A percentile compares a stretch with the other conserved stretches of the same genome.
These are phyloP conservation scores for Balaenoptera acutorostrata DNA, from an alignment of 2,113 vertebrate genomes.

Conservation along the genomic window DNA sequence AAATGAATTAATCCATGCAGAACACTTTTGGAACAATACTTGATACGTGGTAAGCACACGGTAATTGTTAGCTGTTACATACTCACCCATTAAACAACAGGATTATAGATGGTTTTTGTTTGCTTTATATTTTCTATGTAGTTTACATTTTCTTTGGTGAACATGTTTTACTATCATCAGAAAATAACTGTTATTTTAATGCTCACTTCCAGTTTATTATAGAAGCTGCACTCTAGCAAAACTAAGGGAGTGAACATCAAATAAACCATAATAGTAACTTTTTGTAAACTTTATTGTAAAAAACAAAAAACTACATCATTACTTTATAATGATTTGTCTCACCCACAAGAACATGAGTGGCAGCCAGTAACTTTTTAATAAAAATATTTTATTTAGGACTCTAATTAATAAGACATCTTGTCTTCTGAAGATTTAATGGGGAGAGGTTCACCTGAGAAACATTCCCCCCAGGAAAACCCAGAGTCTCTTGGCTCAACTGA, in stretches of 20 bases:
- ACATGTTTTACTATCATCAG: not conserved
- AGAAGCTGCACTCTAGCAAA: not conserved
- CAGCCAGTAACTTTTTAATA: slow-evolving; percentile 40
- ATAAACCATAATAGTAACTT: not conserved
- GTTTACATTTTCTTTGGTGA: slow-evolving; percentile 4
- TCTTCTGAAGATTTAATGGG: slow-evolving; percentile 16
- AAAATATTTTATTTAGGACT: slow-evolving; percentile 50
- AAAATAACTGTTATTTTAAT: slow-evolving; percentile 9
- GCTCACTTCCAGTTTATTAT: not conserved
- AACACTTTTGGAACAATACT: not conserved
- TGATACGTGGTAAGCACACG: not conserved
- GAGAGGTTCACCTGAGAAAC: slow-evolving; percentile 30
- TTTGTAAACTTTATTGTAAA: slow-evolving; percentile 48
- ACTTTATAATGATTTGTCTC: slow-evolving; percentile 15
- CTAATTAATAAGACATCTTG: not conserved
- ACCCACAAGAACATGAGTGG: not conserved
- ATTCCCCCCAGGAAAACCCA: not conserved
- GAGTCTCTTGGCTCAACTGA: not conserved
- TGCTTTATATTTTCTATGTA: not conserved
- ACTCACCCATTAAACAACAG: not conserved
- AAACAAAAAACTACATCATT: not conserved
- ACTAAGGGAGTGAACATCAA: not conserved
- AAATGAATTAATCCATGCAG: not conserved
- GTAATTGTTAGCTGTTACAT: not conserved
- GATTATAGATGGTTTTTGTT: not conserved